Conservation (phyloP, 2,888 invertebrate species). For the Cantharis nigra region DNA sequence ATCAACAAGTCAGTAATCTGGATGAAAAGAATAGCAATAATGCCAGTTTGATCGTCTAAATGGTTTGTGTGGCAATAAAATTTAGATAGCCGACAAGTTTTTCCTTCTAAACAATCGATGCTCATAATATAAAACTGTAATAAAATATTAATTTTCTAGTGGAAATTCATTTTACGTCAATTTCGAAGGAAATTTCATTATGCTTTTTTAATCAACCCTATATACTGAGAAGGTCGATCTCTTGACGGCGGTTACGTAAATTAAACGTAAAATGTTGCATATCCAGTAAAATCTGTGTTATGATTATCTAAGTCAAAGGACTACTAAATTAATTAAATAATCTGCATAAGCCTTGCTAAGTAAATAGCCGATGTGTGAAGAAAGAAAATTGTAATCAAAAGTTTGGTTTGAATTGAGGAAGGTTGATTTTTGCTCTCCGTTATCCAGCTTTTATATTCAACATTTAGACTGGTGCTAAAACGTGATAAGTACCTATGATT, state of each 20-base stretch:
- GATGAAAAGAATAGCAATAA: background rate
- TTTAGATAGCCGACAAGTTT: background rate
- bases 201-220: background rate
- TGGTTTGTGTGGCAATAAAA: background rate
- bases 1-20: background rate
- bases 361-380: background rate
- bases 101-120: background rate
- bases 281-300: background rate
- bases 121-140: background rate
- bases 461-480: background rate
- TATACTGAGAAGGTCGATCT: too few species aligned
- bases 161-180: background rate
- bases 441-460: background rate
- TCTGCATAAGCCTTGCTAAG: background rate
- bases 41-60: background rate
- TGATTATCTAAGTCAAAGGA: background rate
- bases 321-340: background rate
- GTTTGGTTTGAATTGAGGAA: background rate
- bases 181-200: background rate
- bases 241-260: too few species aligned
- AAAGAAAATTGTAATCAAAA: background rate
- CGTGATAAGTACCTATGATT: background rate
- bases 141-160: background rate
- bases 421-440: background rate
- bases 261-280: too few species aligned